Conservation (phyloP, 2,888 invertebrate species). For the Melinaea menophilus region DNA sequence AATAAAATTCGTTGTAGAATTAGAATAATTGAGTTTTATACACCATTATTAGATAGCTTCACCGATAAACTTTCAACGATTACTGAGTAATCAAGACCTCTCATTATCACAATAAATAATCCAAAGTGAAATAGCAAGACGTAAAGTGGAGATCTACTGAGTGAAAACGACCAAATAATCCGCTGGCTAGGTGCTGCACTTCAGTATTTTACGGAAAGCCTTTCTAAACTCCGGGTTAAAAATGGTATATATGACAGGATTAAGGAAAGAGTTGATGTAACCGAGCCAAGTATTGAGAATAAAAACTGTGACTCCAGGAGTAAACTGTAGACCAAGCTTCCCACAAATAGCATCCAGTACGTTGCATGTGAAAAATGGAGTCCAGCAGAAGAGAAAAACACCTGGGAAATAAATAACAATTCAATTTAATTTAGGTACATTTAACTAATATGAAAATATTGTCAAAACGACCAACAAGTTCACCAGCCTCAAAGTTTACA, state of each 20-base stretch:
- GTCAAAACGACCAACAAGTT: not conserved
- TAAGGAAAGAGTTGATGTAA: constrained; percentile 97
- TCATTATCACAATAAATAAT: not conserved
- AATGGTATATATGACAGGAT: constrained; percentile 96
- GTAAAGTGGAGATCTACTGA: constrained; percentile 33
- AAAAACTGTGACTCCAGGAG: constrained; percentile 92
- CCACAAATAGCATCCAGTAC: constrained; percentile 97
- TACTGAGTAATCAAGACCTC: not conserved
- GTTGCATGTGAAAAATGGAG: constrained; percentile 99
- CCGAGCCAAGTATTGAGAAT: constrained; percentile 98
- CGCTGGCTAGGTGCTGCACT: constrained; percentile 78
- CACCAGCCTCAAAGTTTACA: not conserved
- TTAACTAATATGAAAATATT: not conserved
- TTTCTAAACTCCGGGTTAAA: constrained; percentile 98
- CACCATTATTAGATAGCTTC: not conserved
- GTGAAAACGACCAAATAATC: constrained; percentile 62
- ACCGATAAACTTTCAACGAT: not conserved
- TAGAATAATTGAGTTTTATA: constrained; percentile 16
- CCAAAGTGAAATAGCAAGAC: not conserved
- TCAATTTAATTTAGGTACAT: too few species aligned
- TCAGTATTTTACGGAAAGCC: constrained; percentile 96
- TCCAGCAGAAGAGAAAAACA: constrained; percentile 98
- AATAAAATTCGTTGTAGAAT: constrained; percentile 28
- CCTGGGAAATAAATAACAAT: constrained; percentile 77
- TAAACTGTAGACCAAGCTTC: constrained; percentile 86